Evolutionary conservation across 2,113 vertebrate species (phyloP).

Genomic region (Motacilla tschutschensis): DNA sequence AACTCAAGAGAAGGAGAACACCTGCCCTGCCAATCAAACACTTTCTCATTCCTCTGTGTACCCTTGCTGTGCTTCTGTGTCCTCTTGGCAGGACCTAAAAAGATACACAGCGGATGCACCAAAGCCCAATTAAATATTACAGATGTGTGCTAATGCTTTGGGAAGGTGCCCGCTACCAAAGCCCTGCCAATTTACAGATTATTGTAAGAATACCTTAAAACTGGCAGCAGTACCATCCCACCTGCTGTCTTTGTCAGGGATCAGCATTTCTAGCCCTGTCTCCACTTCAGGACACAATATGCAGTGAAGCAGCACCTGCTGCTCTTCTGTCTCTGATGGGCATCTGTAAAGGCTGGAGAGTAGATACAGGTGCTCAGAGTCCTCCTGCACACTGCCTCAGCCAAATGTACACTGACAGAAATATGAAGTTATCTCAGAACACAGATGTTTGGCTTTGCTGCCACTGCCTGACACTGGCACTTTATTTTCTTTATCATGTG

Average conservation of each 20-base stretch:
- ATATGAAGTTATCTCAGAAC: conserved; percentile 25
- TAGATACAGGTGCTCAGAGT: conserved; percentile 34
- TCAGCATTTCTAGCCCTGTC: background rate
- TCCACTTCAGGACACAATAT: background rate
- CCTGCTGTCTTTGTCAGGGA: conserved; percentile 18
- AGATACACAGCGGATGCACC: background rate
- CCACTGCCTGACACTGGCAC: background rate
- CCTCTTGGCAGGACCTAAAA: conserved; percentile 28
- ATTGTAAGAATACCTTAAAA: conserved; percentile 5
- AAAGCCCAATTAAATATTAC: conserved; percentile 18
- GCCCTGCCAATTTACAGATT: conserved; percentile 8
- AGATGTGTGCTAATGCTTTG: conserved; percentile 26
- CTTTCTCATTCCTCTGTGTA: background rate
- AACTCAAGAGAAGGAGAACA: background rate
- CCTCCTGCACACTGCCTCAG: background rate
- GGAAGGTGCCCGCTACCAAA: background rate
- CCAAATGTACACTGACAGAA: conserved; percentile 13
- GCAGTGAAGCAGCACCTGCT: conserved; percentile 25
- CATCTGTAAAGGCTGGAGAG: background rate
- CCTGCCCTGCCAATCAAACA: background rate
- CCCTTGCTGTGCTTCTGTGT: background rate
- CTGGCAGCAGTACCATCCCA: background rate
- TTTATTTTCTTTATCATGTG: conserved; percentile 37
- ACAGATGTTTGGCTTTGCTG: conserved; percentile 33
- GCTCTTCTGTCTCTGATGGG: background rate